Conservation (phyloP, 2,888 invertebrate species). For the Silvanus unidentatus region DNA sequence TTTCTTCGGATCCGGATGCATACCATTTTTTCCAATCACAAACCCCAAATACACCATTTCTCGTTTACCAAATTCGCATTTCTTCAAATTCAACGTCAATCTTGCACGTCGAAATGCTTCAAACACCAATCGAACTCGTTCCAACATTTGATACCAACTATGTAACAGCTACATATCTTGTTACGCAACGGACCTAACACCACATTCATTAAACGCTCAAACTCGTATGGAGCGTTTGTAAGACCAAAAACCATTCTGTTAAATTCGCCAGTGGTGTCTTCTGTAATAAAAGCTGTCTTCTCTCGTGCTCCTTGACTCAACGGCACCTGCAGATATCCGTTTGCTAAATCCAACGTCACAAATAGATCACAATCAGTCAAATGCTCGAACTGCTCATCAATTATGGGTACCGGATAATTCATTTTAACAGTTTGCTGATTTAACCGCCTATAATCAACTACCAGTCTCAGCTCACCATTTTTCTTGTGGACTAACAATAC, state of each 20-base stretch:
- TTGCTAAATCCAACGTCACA: constrained; percentile 7
- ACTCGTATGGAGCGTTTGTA: constrained; percentile 15
- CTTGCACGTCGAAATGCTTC: constrained; percentile 19
- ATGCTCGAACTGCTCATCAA: constrained; percentile 5
- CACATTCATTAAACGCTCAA: constrained; percentile 15
- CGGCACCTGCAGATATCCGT: constrained; percentile 13
- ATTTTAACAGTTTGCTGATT: constrained; percentile 21
- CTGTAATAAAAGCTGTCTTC: too few species aligned
- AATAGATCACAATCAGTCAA: constrained; percentile 6
- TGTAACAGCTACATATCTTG: constrained; percentile 12
- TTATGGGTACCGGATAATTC: constrained; percentile 20
- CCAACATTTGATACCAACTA: constrained; percentile 21
- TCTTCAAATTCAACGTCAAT: constrained; percentile 31
- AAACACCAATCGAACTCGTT: constrained; percentile 24
- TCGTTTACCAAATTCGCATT: constrained; percentile 26
- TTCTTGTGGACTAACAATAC: constrained; percentile 22
- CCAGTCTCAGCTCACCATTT: constrained; percentile 18
- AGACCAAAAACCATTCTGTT: constrained; percentile 15
- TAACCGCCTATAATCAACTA: constrained; percentile 21
- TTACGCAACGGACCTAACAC: constrained; percentile 15
- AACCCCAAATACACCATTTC: constrained; percentile 17
- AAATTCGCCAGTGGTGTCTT: too few species aligned
- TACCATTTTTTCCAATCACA: constrained; percentile 9
- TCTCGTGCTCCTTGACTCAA: constrained; percentile 4
- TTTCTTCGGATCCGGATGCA: constrained; percentile 14